These are phyloP conservation scores for Copsychus sechellarum DNA, from an alignment of 2,113 vertebrate species.

Conservation along the genomic window DNA sequence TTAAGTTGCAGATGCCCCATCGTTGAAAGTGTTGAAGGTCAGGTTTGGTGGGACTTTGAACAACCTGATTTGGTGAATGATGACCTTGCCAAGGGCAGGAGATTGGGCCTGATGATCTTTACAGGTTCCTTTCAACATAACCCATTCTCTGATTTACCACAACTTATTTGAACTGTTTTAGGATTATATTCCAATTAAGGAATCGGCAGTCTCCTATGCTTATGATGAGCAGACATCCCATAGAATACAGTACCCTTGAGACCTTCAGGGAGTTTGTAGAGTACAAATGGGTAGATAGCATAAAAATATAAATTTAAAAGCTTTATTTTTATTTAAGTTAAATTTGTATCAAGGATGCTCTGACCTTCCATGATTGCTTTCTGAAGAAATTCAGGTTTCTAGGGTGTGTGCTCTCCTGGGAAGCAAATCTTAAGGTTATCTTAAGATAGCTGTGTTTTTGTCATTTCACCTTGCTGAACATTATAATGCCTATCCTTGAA, in stretches of 20 bases:
- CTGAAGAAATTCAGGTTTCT: conserved; percentile 51
- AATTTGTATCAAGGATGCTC: neutral
- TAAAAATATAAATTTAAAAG: neutral
- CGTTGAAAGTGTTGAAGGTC: neutral
- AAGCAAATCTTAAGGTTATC: neutral
- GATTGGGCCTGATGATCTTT: neutral
- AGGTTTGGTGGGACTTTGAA: neutral
- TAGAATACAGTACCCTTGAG: neutral
- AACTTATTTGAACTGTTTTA: neutral
- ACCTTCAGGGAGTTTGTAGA: neutral
- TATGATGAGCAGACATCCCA: neutral
- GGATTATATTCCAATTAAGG: neutral
- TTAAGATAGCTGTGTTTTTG: neutral
- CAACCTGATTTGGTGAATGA: neutral
- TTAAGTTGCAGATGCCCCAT: neutral
- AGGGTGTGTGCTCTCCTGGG: neutral
- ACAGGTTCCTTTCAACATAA: neutral
- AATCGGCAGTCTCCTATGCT: neutral
- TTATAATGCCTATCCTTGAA: neutral
- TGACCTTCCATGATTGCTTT: neutral
- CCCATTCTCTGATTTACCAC: neutral
- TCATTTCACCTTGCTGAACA: neutral
- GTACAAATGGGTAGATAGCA: neutral
- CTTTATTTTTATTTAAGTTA: conserved; percentile 26
- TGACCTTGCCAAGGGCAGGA: neutral